Percentiles rank a stretch among this genome's conserved stretches.
These are phyloP conservation scores for Volucella inanis DNA, from an alignment of 2,888 invertebrate genomes.

Conservation along the genomic window DNA sequence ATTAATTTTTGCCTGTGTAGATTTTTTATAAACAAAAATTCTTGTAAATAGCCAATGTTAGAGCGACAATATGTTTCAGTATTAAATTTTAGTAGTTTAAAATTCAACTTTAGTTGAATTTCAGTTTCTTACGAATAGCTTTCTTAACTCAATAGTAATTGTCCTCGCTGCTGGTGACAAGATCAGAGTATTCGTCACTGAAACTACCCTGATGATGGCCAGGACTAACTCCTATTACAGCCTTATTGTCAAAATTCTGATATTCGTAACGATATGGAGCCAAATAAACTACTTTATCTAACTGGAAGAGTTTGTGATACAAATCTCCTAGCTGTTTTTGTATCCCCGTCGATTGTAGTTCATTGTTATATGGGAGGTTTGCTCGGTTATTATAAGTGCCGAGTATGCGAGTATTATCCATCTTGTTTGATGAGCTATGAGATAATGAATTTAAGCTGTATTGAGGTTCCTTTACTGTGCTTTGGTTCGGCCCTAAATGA, in stretches of 20 bases:
- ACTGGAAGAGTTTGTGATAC: slow-evolving; percentile 46
- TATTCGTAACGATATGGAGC: slow-evolving; percentile 9
- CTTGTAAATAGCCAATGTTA: slow-evolving; percentile 10
- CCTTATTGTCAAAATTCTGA: slow-evolving; percentile 38
- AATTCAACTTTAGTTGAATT: background rate
- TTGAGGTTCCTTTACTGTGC: background rate
- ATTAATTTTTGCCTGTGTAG: background rate
- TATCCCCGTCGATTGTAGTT: slow-evolving; percentile 30
- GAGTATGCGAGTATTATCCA: background rate
- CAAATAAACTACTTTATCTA: slow-evolving; percentile 26
- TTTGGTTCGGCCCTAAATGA: background rate
- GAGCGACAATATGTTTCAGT: slow-evolving; percentile 36
- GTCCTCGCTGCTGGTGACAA: slow-evolving; percentile 22
- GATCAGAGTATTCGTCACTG: slow-evolving; percentile 33
- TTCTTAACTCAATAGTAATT: slow-evolving; percentile 25
- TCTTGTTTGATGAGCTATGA: slow-evolving; percentile 1
- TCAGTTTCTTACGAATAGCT: slow-evolving; percentile 4
- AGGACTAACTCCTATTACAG: background rate
- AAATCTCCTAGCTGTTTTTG: slow-evolving; percentile 44
- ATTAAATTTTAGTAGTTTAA: background rate
- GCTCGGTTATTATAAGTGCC: background rate
- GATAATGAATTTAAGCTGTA: slow-evolving; percentile 4
- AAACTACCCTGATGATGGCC: background rate
- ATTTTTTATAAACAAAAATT: background rate
- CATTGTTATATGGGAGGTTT: slow-evolving; percentile 21